A percentile compares a stretch with the other conserved stretches of the same genome.
phyloP scores from a whole-genome alignment of 37 sponge, comb jelly and placozoan species.

The Spongilla lacustris region DNA sequence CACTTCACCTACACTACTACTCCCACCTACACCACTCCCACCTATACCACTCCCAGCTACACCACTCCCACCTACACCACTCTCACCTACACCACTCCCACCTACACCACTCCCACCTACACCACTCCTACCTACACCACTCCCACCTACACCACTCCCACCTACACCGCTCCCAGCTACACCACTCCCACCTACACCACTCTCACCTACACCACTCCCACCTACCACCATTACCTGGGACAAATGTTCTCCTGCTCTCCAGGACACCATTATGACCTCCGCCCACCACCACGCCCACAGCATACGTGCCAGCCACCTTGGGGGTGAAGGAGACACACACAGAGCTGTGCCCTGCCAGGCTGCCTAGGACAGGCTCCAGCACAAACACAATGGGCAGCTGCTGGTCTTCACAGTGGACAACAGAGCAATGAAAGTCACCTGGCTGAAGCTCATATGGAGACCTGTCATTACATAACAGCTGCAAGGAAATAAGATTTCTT shows the following conservation, averaged over 20 bases:
- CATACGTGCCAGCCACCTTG: slow-evolving; percentile 47
- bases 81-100: too few species aligned
- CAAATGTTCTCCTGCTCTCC: slow-evolving; percentile 32
- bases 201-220: background rate
- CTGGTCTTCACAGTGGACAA: slow-evolving; percentile 13
- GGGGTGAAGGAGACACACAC: slow-evolving; percentile 69
- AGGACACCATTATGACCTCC: slow-evolving; percentile 15
- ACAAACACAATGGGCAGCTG: slow-evolving; percentile 45
- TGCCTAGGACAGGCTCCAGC: slow-evolving; percentile 60
- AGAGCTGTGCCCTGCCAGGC: slow-evolving; percentile 10
- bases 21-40: too few species aligned
- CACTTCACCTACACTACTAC: too few species aligned
- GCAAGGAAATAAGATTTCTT: background rate
- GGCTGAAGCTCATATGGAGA: slow-evolving; percentile 54
- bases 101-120: too few species aligned
- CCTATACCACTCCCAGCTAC: too few species aligned
- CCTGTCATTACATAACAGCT: slow-evolving; percentile 53
- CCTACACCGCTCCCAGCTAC: too few species aligned
- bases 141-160: too few species aligned
- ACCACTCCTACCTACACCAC: too few species aligned
- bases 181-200: too few species aligned
- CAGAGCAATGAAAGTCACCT: slow-evolving; percentile 29
- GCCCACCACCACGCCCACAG: slow-evolving; percentile 44
- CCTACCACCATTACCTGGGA: slow-evolving; percentile 47
- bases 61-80: too few species aligned